These are phyloP conservation scores for Mustela nigripes DNA, from an alignment of 2,113 vertebrate genomes.

Conservation along the genomic window DNA sequence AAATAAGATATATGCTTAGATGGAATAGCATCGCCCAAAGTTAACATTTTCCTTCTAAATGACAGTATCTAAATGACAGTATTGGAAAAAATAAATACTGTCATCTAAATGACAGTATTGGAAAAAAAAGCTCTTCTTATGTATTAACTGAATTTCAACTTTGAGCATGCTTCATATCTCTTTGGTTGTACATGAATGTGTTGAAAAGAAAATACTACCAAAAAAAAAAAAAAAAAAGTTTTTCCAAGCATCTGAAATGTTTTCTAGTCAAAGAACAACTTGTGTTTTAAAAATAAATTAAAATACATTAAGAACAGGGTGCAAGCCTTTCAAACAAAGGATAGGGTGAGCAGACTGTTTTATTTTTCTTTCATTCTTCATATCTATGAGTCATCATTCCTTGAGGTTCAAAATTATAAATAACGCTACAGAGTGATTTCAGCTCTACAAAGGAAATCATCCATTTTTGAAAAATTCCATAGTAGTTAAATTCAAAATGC, in stretches of 20 bases:
- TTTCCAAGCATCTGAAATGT: conserved; percentile 48
- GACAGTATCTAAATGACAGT: conserved; percentile 46
- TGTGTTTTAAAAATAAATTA: conserved; percentile 78
- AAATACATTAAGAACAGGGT: conserved; percentile 70
- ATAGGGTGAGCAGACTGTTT: conserved; percentile 77
- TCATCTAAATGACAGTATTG: conserved; percentile 55
- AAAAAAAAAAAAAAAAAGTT: conserved; percentile 41
- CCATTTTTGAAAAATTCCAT: conserved; percentile 74
- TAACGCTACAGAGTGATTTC: conserved; percentile 67
- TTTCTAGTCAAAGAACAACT: conserved; percentile 63
- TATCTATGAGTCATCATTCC: conserved; percentile 81
- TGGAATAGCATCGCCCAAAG: conserved; percentile 31
- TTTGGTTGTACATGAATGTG: conserved; percentile 14
- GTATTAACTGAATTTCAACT: conserved; percentile 49
- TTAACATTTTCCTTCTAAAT: conserved; percentile 57
- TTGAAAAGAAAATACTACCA: conserved; percentile 37
- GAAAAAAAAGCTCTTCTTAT: conserved; percentile 4
- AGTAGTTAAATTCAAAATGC: conserved; percentile 74
- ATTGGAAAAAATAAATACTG: background rate
- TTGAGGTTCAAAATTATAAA: conserved; percentile 81
- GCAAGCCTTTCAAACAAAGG: conserved; percentile 64
- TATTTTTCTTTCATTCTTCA: conserved; percentile 52
- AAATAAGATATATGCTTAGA: conserved; percentile 60
- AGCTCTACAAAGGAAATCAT: conserved; percentile 67
- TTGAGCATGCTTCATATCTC: background rate